Conservation (phyloP, 2,888 invertebrate species). For the Neoitamus cyanurus region DNA sequence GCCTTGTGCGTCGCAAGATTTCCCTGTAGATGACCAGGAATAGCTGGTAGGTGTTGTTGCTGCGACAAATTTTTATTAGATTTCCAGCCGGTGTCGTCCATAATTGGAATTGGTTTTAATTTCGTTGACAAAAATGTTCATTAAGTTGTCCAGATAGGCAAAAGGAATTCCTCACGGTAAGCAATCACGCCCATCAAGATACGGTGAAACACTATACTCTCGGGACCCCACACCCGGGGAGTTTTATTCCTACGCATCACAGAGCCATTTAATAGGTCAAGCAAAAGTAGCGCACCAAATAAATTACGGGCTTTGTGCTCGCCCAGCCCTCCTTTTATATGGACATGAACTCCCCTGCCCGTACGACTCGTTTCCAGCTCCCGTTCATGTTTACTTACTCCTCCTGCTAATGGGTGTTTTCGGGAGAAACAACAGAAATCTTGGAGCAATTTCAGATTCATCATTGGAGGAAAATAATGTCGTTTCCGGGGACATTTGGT, state of each 20-base stretch:
- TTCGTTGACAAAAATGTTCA: constrained; percentile 1
- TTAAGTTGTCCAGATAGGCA: not conserved
- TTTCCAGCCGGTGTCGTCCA: not conserved
- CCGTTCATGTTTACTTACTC: not conserved
- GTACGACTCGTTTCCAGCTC: not conserved
- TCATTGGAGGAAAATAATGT: constrained; percentile 7
- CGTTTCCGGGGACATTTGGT: constrained; percentile 2
- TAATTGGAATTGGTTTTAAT: not conserved
- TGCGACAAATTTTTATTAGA: not conserved
- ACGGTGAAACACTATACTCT: not conserved
- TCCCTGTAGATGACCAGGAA: not conserved
- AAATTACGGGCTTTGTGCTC: not conserved
- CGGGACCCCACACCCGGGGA: not conserved
- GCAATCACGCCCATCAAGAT: not conserved
- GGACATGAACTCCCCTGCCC: not conserved
- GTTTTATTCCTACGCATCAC: not conserved
- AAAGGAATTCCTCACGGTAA: not conserved
- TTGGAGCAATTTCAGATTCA: constrained; percentile 9
- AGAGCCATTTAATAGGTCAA: not conserved
- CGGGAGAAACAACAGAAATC: not conserved
- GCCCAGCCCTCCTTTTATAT: not conserved
- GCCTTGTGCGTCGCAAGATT: not conserved
- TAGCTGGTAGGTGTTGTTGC: not conserved
- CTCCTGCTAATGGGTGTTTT: constrained; percentile 7
- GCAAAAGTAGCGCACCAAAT: not conserved